Evolutionary conservation across 2,113 vertebrate genomes (phyloP).

Genomic region (Acrocephalus arundinaceus): DNA sequence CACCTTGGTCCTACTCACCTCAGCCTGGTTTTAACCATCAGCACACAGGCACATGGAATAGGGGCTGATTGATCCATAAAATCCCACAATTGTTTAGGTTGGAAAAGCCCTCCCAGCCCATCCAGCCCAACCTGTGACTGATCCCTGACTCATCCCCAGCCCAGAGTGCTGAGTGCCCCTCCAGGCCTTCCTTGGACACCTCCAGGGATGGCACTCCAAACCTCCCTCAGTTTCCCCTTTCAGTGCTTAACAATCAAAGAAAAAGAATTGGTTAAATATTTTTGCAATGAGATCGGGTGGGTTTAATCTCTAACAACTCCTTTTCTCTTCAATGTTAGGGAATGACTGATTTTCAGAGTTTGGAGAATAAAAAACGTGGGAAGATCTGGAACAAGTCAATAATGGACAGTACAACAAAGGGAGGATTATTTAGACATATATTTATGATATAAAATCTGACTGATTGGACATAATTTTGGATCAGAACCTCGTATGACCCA

Average conservation of each 20-base stretch:
- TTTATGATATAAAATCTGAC: too few species aligned
- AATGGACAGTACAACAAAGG: neutral
- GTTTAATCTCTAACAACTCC: neutral
- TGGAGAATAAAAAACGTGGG: neutral
- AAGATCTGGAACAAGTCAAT: neutral
- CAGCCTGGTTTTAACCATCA: neutral
- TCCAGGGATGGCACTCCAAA: neutral
- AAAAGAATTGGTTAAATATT: neutral
- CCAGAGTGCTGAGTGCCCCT: neutral
- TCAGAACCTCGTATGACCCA: rapidly evolving
- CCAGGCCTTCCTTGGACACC: neutral
- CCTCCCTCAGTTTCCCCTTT: neutral
- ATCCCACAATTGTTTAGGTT: neutral
- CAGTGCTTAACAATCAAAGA: neutral
- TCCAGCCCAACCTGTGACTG: rapidly evolving
- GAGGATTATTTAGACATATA: neutral
- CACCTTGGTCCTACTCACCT: neutral
- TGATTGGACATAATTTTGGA: too few species aligned
- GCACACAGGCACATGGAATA: rapidly evolving
- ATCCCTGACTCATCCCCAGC: neutral
- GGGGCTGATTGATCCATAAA: neutral
- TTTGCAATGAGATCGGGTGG: neutral
- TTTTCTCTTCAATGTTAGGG: neutral
- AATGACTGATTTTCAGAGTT: neutral
- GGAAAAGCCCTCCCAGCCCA: neutral